These are phyloP conservation scores for Ceramica pisi DNA, from an alignment of 2,888 invertebrate species.

Conservation along the genomic window DNA sequence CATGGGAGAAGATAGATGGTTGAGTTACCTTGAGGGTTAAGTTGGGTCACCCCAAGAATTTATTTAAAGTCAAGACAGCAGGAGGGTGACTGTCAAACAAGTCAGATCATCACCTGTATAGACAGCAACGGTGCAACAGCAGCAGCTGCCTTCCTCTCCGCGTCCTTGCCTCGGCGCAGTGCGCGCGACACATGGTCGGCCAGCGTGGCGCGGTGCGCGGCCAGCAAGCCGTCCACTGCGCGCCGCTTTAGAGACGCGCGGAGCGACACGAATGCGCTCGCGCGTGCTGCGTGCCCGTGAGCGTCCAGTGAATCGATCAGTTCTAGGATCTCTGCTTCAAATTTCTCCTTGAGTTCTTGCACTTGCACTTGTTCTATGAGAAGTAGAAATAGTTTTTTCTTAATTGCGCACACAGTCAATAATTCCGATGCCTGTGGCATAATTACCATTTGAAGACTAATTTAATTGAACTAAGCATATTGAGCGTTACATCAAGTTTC, in stretches of 20 bases:
- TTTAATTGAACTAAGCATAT: too few species aligned
- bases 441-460: background rate
- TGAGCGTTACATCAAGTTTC: too few species aligned
- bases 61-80: background rate
- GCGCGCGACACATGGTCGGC: constrained; percentile 71
- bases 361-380: constrained; percentile 85
- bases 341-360: constrained; percentile 87
- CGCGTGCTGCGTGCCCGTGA: constrained; percentile 96
- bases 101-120: constrained; percentile 92
- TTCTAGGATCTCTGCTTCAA: constrained; percentile 97
- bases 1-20: background rate
- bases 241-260: constrained; percentile 94
- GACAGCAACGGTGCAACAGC: constrained; percentile 95
- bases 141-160: constrained; percentile 96
- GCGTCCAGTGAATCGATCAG: constrained; percentile 96
- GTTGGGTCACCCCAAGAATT: background rate
- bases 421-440: background rate
- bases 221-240: constrained; percentile 94
- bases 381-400: background rate
- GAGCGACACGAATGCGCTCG: constrained; percentile 93
- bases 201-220: constrained; percentile 84
- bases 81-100: background rate
- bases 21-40: too few species aligned
- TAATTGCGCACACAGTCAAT: too few species aligned
- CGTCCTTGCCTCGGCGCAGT: constrained; percentile 95